Base-by-base conservation (phyloP, 2,797 vertebrate species). In the Microctenopoma stevenorrisi region DNA sequence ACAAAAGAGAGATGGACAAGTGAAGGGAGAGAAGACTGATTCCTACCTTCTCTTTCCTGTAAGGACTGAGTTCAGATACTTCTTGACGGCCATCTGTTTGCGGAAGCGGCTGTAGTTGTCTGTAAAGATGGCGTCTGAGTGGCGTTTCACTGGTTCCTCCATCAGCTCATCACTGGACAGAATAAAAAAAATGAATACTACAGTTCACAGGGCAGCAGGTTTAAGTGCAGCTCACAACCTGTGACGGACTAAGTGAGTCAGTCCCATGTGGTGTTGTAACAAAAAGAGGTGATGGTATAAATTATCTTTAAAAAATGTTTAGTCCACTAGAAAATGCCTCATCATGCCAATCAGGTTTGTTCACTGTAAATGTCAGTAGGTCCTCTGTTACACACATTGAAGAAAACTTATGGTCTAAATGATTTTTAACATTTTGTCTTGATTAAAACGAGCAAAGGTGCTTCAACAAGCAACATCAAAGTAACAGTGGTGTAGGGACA, bases 31-130 rank as follows among this genome's bases (percentile, higher is more conserved):
- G 8, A 8, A 7, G 42, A 54, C 16, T 1, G 10, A 35, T 7
- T 28, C 67, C 10, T 93, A 98, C 97, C 97, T 98, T 90, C 96
- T 95, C 85, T 98, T 98, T 59, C 96, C 97, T 67, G 96, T 95
- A 81, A 99, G 85, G 76, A 99, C 94, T 35, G 96, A 96, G 81
- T 97, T 96, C 86, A 99, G 90, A 78, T 98, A 99, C 84, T 99
- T 99, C 93, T 97, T 98, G 74, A 97, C 94, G 2, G 97, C 97
- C 96, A 98, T 97, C 91, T 97, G 96, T 90, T 98, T 98, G 76
- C 96, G 93, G 78, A 98, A 96, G 78, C 97, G 96, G 64, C 96
- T 98, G 88, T 98, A 99, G 89, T 96, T 97, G 93, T 98, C 96
- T 15, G 97, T 98, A 73, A 99, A 99, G 86, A 99, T 94, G 22